These are phyloP conservation scores for Alethe diademata DNA, from an alignment of 2,113 vertebrate genomes.

Conservation along the genomic window DNA sequence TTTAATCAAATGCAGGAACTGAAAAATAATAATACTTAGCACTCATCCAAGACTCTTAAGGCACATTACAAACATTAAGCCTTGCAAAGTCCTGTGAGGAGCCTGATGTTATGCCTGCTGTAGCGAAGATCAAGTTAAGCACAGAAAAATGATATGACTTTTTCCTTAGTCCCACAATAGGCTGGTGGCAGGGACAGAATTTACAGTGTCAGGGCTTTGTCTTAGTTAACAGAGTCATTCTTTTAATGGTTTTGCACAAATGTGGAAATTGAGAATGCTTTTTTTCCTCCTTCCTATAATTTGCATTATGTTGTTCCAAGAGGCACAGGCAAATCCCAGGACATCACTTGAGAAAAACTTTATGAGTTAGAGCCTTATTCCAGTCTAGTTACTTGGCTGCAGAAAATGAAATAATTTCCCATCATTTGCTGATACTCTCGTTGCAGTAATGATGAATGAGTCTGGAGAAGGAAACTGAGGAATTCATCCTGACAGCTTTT, in stretches of 20 bases:
- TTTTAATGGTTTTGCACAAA: neutral
- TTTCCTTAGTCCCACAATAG: neutral
- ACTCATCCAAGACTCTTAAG: conserved; percentile 37
- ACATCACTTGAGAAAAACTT: conserved; percentile 23
- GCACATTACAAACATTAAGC: conserved; percentile 20
- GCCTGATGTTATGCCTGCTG: neutral
- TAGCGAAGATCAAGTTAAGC: neutral
- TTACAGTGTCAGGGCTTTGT: neutral
- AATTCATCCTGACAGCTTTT: conserved; percentile 59
- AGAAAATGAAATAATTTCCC: conserved; percentile 74
- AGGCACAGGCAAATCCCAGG: neutral
- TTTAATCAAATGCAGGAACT: conserved; percentile 55
- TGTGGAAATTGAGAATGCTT: neutral
- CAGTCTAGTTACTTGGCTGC: conserved; percentile 66
- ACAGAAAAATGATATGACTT: neutral
- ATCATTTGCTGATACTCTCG: conserved; percentile 69
- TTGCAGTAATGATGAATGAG: conserved; percentile 69
- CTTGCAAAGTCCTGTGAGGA: conserved; percentile 21
- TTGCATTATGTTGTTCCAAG: neutral
- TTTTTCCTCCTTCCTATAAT: neutral
- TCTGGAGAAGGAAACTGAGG: conserved; percentile 59
- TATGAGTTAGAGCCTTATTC: conserved; percentile 49
- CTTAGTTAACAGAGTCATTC: neutral
- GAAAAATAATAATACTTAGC: conserved; percentile 59
- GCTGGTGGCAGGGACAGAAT: neutral